These are phyloP conservation scores for Limnephilus auricula DNA, from an alignment of 2,888 invertebrate species.

Conservation along the genomic window DNA sequence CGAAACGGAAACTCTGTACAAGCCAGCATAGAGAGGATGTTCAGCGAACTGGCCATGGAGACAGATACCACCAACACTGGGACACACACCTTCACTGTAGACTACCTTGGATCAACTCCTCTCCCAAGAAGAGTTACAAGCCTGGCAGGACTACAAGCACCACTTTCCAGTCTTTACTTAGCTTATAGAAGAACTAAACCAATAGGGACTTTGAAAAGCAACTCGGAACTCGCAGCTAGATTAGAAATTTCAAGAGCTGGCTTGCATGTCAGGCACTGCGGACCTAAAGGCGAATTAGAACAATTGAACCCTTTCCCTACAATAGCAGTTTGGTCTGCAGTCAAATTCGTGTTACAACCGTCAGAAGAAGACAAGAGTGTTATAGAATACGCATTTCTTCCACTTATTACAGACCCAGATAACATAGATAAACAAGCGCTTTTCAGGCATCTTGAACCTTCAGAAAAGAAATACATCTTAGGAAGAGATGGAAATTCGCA, in stretches of 20 bases:
- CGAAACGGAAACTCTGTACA: slow-evolving; percentile 84
- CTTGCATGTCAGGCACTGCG: slow-evolving; percentile 84
- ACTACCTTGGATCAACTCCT: slow-evolving; percentile 89
- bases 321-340: slow-evolving; percentile 95
- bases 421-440: slow-evolving; percentile 85
- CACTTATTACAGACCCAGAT: slow-evolving; percentile 89
- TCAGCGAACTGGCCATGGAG: slow-evolving; percentile 83
- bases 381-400: slow-evolving; percentile 87
- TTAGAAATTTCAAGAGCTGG: slow-evolving; percentile 84
- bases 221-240: slow-evolving; percentile 71
- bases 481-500: slow-evolving; percentile 81
- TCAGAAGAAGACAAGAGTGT: slow-evolving; percentile 77
- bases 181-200: slow-evolving; percentile 79
- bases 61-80: slow-evolving; percentile 77
- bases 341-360: slow-evolving; percentile 87
- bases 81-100: slow-evolving; percentile 83
- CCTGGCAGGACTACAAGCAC: slow-evolving; percentile 88
- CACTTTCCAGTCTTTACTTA: slow-evolving; percentile 86
- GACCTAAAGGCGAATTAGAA: slow-evolving; percentile 80
- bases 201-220: slow-evolving; percentile 71
- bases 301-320: slow-evolving; percentile 90
- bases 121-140: slow-evolving; percentile 89
- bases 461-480: slow-evolving; percentile 79
- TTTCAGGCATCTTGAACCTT: slow-evolving; percentile 78
- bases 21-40: slow-evolving; percentile 91